Evolutionary conservation across 2,113 vertebrate species (phyloP).

Genomic region (Pampusana beccarii): DNA sequence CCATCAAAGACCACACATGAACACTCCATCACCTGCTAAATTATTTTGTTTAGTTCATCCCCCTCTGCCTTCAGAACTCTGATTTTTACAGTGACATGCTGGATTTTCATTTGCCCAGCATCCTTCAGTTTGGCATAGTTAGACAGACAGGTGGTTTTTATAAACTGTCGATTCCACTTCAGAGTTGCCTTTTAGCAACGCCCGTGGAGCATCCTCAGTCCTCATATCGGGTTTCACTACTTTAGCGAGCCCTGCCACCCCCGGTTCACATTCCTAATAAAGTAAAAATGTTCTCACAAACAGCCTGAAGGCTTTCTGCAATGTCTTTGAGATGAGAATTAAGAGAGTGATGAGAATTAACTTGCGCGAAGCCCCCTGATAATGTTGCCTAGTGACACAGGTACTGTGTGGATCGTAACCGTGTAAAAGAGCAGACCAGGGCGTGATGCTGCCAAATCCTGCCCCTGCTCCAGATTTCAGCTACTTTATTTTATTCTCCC

Average conservation of each 20-base stretch:
- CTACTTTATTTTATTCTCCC: background rate
- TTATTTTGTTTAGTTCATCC: background rate
- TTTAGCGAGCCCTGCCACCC: background rate
- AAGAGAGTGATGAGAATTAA: background rate
- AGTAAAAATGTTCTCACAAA: background rate
- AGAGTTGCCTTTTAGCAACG: background rate
- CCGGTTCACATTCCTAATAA: background rate
- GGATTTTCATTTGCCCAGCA: background rate
- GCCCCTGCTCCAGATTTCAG: background rate
- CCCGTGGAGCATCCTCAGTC: background rate
- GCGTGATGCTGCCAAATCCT: background rate
- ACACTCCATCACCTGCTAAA: background rate
- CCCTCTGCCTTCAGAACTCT: background rate
- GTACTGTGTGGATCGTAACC: background rate
- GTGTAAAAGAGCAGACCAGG: background rate
- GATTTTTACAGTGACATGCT: background rate
- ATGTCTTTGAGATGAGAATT: background rate
- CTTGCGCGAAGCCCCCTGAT: background rate
- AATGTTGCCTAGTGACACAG: background rate
- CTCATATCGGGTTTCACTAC: fast-evolving
- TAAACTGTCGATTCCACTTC: background rate
- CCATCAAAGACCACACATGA: background rate
- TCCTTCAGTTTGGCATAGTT: background rate
- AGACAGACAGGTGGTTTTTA: background rate
- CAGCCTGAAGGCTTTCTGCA: background rate